Conservation (phyloP, 1,140 invertebrate species). For the Lasioglossum baleicum region DNA sequence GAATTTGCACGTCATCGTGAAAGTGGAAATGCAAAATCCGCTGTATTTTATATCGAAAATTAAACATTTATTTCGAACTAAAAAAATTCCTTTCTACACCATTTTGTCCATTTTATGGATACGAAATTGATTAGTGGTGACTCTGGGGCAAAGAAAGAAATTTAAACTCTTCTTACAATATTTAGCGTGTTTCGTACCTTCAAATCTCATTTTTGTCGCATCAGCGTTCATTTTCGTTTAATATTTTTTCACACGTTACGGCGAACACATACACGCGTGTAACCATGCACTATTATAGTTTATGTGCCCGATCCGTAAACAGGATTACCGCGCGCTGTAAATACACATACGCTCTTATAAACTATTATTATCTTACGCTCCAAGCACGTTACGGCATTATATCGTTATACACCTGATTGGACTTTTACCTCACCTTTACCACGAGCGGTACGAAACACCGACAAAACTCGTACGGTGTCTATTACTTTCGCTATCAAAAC, state of each 20-base stretch:
- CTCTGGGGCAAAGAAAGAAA: neutral
- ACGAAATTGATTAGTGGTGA: too few relatives aligned
- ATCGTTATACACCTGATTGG: slow-evolving; percentile 28
- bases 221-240: neutral
- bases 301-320: slow-evolving; percentile 20
- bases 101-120: too few relatives aligned
- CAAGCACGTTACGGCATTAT: slow-evolving; percentile 13
- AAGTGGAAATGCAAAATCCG: neutral
- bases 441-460: neutral
- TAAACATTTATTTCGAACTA: too few relatives aligned
- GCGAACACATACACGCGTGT: neutral
- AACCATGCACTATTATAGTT: slow-evolving; percentile 13
- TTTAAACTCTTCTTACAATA: neutral
- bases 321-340: slow-evolving; percentile 30
- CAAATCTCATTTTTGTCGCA: neutral
- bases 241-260: neutral
- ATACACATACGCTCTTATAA: slow-evolving; percentile 1
- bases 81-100: too few relatives aligned
- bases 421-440: neutral
- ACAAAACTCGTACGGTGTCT: neutral
- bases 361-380: slow-evolving; percentile 29
- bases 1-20: slow-evolving; percentile 41
- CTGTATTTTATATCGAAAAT: too few relatives aligned
- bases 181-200: neutral
- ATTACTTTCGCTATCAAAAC: slow-evolving; percentile 11